These are phyloP conservation scores for Brachyopa scutellaris DNA, from an alignment of 2,888 invertebrate genomes.

Conservation along the genomic window DNA sequence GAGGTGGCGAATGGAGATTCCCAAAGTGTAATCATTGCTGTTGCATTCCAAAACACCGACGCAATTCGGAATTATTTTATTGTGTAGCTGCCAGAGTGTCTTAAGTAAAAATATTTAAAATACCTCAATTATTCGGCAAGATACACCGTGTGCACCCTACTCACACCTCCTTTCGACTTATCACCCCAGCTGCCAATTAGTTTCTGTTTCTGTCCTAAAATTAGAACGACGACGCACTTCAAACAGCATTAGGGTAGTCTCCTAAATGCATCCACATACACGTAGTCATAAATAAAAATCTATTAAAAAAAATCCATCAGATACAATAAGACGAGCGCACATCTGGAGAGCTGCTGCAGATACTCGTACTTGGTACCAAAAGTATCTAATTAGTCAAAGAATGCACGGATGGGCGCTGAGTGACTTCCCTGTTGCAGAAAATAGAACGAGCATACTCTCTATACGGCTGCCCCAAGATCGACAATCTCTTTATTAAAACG, in stretches of 20 bases:
- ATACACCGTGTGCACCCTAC: background rate
- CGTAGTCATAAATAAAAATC: conserved; percentile 22
- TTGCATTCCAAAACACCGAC: conserved; percentile 56
- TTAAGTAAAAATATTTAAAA: conserved; percentile 27
- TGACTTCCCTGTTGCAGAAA: conserved; percentile 67
- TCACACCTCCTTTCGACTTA: conserved; percentile 37
- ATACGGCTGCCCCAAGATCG: conserved; percentile 41
- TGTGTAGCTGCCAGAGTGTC: background rate
- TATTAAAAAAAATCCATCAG: conserved; percentile 55
- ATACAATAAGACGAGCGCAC: conserved; percentile 35
- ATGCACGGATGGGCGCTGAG: conserved; percentile 58
- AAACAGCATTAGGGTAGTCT: conserved; percentile 66
- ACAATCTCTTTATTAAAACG: conserved; percentile 67
- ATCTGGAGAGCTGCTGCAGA: conserved; percentile 52
- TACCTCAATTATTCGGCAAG: conserved; percentile 68
- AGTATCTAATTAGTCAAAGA: conserved; percentile 71
- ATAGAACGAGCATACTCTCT: conserved; percentile 42
- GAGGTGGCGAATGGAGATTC: no score
- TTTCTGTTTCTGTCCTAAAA: conserved; percentile 49
- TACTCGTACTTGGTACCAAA: no score
- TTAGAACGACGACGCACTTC: conserved; percentile 62
- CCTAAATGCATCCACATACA: conserved; percentile 26
- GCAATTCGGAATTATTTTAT: conserved; percentile 51
- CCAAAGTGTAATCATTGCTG: conserved; percentile 50
- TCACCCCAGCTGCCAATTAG: conserved; percentile 63